phyloP scores from a whole-genome alignment of 92 coral and sea anemone genomes.

The Parazoanthus darwini region DNA sequence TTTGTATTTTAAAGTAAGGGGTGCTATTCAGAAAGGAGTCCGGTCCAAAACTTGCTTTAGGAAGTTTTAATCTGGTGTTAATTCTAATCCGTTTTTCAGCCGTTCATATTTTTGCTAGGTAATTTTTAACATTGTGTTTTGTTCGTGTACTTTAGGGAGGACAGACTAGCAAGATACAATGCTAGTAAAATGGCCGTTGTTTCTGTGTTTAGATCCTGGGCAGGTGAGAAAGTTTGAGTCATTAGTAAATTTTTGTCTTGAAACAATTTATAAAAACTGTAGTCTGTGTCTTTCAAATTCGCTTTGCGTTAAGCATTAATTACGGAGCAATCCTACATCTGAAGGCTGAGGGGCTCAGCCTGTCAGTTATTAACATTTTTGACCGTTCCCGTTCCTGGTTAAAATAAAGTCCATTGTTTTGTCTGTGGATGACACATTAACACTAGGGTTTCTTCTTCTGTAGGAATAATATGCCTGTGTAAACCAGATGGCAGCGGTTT shows the following conservation, averaged over 20 bases:
- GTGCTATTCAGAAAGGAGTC: too few species aligned
- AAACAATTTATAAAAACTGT: not conserved
- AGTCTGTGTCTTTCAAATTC: too few species aligned
- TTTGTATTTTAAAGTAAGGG: too few species aligned
- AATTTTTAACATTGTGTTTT: too few species aligned
- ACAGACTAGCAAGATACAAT: conserved; percentile 71
- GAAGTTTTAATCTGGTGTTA: not conserved
- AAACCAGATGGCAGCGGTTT: conserved; percentile 98
- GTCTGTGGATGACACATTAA: not conserved
- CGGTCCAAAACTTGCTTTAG: too few species aligned
- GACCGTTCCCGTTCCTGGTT: too few species aligned
- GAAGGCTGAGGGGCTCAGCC: too few species aligned
- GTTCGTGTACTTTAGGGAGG: conserved; percentile 64
- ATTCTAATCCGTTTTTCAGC: too few species aligned
- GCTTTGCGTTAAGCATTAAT: too few species aligned
- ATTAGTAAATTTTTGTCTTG: not conserved
- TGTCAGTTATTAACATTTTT: too few species aligned
- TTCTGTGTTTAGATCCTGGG: conserved; percentile 86
- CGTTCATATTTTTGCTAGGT: not conserved
- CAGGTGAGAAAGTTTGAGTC: conserved; percentile 57
- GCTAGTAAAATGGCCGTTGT: conserved; percentile 96
- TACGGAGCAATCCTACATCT: too few species aligned
- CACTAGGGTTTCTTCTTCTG: not conserved
- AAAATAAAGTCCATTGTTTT: too few species aligned
- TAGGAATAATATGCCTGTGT: conserved; percentile 89